Evolutionary conservation across 2,888 invertebrate genomes (phyloP), one percentile per base, ranked within the genome.

Genomic region (Spodoptera picta): DNA sequence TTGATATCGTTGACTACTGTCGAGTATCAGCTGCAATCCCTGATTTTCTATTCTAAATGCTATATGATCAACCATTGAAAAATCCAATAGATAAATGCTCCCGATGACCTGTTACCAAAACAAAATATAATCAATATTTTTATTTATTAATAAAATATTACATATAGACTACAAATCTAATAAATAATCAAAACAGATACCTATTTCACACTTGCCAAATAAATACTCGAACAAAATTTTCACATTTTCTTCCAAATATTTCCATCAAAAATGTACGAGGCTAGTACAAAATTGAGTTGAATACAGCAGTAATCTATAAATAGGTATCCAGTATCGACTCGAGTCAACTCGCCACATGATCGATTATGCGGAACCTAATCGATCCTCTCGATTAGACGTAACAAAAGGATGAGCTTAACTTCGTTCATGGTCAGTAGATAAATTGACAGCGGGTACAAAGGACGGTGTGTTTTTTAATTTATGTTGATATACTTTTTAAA

Each of bases 351-450:
- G 1, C 49, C 19, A 49, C 55, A 55, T 68, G 69, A 72, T 73
- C 69, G 64, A 72, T 69, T 69, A 57, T 31, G 24, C 50, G 53
- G 55, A 58, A 70, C 57, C 42, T 60, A 63, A 60, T 68, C 73
- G 44, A 63, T 68, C 43, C 36, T 65, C 51, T 43, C 60, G 53
- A 73, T 66, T 73, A 61, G 61, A 60, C 50, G 36, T 51, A 14
- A 66, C 59, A 71, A 67, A 72, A n/a, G 46, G 73, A 57, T 66
- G 61, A 73, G 57, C 67, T 50, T 61, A 59, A 67, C 67, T 67
- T 73, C 4, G 47, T 50, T 73, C 61, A 61, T 31, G 57, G 47
- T 48, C 53, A 57, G 24, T 23, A 19, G 36, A 54, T 55, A 50
- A 48, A 56, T 60, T 60, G 67, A 50, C 69, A 60, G 59, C 42